Evolutionary conservation across 2,888 invertebrate species (phyloP), one percentile per base, ranked within the genome.

Genomic region (Pterostichus niger): DNA sequence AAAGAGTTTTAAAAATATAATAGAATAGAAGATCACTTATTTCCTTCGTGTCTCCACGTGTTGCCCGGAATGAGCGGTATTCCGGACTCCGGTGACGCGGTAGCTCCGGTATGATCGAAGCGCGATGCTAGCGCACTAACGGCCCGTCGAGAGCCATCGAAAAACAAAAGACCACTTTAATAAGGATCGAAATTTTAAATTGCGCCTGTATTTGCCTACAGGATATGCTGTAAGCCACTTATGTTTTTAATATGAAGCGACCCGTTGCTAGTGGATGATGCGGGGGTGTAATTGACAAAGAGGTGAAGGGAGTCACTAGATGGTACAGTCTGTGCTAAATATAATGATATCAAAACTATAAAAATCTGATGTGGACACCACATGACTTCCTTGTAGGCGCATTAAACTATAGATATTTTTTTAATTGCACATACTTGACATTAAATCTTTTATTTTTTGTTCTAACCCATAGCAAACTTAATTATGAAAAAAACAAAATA

Each of bases 141-240:
- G 75, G 76, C 46, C 77, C 87, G 86, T 88, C 87, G 86, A 88
- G 88, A 86, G 87, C 87, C 87, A 87, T 88, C 86, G 87, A 88
- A 88, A 89, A 89, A 89, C 89, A 89, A 89, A 88, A 88, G 89
- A 87, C 87, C 88, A 88, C 88, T 89, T 89, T 88, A 88, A 88
- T 88, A 88, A 88, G 89, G 89, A 89, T 89, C 88, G 88, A 87
- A 89, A 88, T 89, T 83, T 89, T 89, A 88, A 88, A 88, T 89
- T 88, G 88, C 88, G 88, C 88, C 87, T 88, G 87, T 89, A 89
- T 89, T 89, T 89, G 88, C 88, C 87, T 87, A 87, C 87, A 87
- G 88, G 89, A 88, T 89, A 88, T 88, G 87, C 86, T 87, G 86
- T 88, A 89, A 89, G 89, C 89, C 89, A 89, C 89, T 89, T 89